phyloP scores from a whole-genome alignment of 2,113 vertebrate genomes.

The Antigone vipio region DNA sequence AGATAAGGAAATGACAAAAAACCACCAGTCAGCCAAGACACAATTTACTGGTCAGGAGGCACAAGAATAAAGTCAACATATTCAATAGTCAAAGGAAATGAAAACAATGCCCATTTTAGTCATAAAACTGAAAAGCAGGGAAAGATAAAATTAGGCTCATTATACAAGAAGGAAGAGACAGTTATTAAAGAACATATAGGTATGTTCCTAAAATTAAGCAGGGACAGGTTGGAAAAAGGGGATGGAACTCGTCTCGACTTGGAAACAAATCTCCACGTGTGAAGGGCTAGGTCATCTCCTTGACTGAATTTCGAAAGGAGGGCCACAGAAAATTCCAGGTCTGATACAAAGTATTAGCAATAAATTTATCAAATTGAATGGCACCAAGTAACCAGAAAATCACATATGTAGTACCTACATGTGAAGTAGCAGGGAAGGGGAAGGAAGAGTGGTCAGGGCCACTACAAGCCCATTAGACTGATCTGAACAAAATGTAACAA shows the following conservation, averaged over 20 bases:
- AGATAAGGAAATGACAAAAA: background rate
- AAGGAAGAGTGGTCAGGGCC: background rate
- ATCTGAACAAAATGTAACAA: background rate
- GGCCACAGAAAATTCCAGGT: background rate
- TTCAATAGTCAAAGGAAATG: background rate
- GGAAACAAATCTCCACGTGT: background rate
- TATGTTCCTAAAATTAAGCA: background rate
- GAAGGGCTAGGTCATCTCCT: background rate
- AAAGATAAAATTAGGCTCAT: background rate
- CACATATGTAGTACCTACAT: background rate
- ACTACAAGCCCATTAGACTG: background rate
- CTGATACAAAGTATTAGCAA: background rate
- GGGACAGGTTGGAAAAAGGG: background rate
- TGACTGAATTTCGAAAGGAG: background rate
- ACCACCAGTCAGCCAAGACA: background rate
- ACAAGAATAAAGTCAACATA: background rate
- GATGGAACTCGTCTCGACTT: background rate
- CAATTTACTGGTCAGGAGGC: background rate
- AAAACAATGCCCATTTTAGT: background rate
- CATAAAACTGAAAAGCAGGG: background rate
- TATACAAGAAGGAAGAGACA: background rate
- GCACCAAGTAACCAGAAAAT: background rate
- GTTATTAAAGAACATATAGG: background rate
- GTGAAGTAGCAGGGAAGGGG: background rate
- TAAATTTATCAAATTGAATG: background rate